Conservation (phyloP, 1,140 invertebrate genomes). For the Galleria mellonella region DNA sequence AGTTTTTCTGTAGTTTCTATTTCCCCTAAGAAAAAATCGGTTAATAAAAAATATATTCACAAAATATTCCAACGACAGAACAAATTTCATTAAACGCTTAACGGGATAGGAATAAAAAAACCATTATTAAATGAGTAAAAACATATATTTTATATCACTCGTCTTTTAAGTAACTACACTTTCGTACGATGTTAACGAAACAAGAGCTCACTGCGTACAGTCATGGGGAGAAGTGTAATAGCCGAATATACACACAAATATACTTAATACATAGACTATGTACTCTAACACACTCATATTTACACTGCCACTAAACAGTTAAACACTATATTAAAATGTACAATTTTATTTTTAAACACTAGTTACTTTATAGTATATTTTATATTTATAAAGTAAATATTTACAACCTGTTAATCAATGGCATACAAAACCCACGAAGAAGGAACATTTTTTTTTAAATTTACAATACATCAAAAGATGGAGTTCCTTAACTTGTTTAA, state of each 20-base stretch:
- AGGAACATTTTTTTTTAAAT: constrained; percentile 9
- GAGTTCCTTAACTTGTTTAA: constrained; percentile 6
- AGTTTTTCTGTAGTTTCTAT: too few species aligned
- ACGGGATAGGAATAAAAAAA: constrained; percentile 24
- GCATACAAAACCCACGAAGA: constrained; percentile 22
- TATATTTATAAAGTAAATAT: constrained; percentile 16
- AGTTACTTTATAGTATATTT: constrained; percentile 10
- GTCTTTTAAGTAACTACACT: constrained; percentile 43
- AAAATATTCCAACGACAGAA: too few species aligned
- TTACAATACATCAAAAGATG: too few species aligned
- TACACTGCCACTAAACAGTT: constrained; percentile 28
- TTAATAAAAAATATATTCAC: too few species aligned
- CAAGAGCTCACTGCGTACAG: constrained; percentile 18
- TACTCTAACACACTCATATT: constrained; percentile 44
- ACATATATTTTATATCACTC: constrained; percentile 71
- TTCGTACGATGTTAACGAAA: constrained; percentile 18
- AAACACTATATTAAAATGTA: constrained; percentile 21
- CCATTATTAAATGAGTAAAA: constrained; percentile 61
- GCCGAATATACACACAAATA: constrained; percentile 45
- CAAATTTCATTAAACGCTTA: too few species aligned
- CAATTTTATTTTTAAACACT: constrained; percentile 12
- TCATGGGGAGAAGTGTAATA: constrained; percentile 23
- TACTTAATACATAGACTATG: constrained; percentile 18
- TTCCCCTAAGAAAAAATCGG: too few species aligned
- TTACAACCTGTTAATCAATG: constrained; percentile 23